Conservation (phyloP, 2,797 vertebrate species). For the Scomberomorus guttatus region DNA sequence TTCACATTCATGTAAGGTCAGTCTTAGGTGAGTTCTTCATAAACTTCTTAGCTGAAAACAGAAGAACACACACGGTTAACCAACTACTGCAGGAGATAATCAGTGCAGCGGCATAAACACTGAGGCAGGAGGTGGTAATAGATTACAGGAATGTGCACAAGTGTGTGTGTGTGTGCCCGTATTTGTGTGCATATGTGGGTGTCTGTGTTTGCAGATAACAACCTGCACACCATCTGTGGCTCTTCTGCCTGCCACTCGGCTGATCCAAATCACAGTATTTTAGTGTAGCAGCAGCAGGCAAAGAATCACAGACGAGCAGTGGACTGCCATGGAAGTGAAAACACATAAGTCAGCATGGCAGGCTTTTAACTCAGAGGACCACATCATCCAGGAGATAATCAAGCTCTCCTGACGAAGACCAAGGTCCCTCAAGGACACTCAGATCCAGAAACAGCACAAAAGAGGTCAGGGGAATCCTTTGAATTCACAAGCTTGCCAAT, state of each 20-base stretch:
- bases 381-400: conserved; percentile 39
- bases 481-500: not conserved
- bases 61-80: conserved; percentile 4
- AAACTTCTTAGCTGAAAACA: conserved; percentile 7
- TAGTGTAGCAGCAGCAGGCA: not conserved
- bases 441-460: conserved; percentile 1
- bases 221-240: conserved; percentile 56
- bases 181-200: conserved; percentile 42
- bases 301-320: conserved; percentile 29
- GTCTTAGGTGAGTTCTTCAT: not conserved
- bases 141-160: conserved; percentile 26
- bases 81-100: conserved; percentile 23
- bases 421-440: conserved; percentile 53
- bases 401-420: conserved; percentile 21
- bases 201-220: conserved; percentile 68
- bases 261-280: conserved; percentile 57
- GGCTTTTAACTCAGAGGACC: conserved; percentile 56
- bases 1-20: too few relatives aligned
- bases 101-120: conserved; percentile 13
- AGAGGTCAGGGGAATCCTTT: not conserved
- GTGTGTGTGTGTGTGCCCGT: conserved; percentile 38
- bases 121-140: conserved; percentile 37
- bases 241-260: conserved; percentile 51
- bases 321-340: conserved; percentile 21
- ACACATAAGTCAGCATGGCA: conserved; percentile 58